These are phyloP conservation scores for Denticeps clupeoides DNA, from an alignment of 2,797 vertebrate species.

Conservation along the genomic window DNA sequence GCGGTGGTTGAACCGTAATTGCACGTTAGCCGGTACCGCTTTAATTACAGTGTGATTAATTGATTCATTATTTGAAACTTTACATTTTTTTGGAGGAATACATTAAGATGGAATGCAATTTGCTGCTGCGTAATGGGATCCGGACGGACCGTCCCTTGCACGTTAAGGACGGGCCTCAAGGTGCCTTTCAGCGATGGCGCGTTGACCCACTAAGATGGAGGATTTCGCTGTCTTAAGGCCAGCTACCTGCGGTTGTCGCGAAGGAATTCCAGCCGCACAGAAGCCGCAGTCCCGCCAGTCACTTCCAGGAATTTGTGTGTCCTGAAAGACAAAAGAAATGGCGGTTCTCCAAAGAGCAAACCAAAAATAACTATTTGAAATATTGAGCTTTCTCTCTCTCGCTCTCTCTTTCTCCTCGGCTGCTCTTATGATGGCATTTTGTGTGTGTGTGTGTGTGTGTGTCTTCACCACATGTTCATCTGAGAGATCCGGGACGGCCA, in stretches of 20 bases:
- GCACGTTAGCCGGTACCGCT: background rate
- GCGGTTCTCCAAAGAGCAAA: background rate
- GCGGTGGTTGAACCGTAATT: too few relatives aligned
- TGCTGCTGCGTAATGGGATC: conserved; percentile 9
- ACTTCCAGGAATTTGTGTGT: background rate
- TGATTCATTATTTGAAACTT: conserved; percentile 16
- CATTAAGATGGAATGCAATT: conserved; percentile 8
- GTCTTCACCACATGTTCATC: too few relatives aligned
- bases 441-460: too few relatives aligned
- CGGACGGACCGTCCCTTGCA: conserved; percentile 1
- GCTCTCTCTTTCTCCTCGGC: background rate
- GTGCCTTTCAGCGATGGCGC: conserved; percentile 17
- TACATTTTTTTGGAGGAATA: conserved; percentile 10
- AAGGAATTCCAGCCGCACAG: too few relatives aligned
- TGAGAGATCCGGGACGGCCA: too few relatives aligned
- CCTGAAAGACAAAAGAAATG: background rate
- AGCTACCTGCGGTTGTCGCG: too few relatives aligned
- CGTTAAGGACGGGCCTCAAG: conserved; percentile 16
- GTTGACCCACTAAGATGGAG: conserved; percentile 9
- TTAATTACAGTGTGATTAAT: conserved; percentile 17
- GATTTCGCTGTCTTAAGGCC: conserved; percentile 9
- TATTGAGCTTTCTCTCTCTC: background rate
- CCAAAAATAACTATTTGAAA: background rate
- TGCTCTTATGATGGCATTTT: conserved; percentile 4
- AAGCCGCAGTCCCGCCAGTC: too few relatives aligned